A percentile compares a stretch with the other conserved stretches of the same genome.
These are phyloP conservation scores for Misgurnus mizolepis DNA, from an alignment of 2,113 vertebrate genomes.

Conservation along the genomic window DNA sequence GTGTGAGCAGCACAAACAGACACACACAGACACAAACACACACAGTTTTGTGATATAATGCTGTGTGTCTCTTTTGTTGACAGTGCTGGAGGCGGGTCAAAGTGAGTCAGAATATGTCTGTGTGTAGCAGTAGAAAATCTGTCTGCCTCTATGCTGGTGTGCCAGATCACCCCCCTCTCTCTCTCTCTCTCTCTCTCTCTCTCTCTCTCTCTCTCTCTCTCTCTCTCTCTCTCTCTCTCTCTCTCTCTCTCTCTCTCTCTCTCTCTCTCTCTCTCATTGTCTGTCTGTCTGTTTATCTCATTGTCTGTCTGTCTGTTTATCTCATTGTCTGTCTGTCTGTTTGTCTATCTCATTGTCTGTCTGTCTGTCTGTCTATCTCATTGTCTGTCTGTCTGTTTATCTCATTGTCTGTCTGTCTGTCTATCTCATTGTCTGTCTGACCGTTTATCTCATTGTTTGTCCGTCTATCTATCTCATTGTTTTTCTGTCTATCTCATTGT, in stretches of 20 bases:
- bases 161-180: background rate
- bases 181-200: background rate
- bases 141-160: background rate
- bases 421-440: no score
- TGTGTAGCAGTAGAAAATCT: constrained; percentile 40
- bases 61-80: constrained; percentile 52
- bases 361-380: background rate
- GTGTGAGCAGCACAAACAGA: no score
- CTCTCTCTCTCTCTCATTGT: no score
- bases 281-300: no score
- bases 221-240: no score
- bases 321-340: background rate
- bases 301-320: background rate
- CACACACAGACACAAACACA: background rate
- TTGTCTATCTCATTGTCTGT: background rate
- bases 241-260: no score
- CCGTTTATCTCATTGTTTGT: no score
- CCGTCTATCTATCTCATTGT: no score
- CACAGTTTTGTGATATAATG: background rate
- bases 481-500: no score
- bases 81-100: constrained; percentile 59
- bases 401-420: no score
- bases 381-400: no score
- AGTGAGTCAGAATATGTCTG: constrained; percentile 57
- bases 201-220: no score